Evolutionary conservation across 2,797 vertebrate genomes (phyloP).

Genomic region (Scleropages formosus): DNA sequence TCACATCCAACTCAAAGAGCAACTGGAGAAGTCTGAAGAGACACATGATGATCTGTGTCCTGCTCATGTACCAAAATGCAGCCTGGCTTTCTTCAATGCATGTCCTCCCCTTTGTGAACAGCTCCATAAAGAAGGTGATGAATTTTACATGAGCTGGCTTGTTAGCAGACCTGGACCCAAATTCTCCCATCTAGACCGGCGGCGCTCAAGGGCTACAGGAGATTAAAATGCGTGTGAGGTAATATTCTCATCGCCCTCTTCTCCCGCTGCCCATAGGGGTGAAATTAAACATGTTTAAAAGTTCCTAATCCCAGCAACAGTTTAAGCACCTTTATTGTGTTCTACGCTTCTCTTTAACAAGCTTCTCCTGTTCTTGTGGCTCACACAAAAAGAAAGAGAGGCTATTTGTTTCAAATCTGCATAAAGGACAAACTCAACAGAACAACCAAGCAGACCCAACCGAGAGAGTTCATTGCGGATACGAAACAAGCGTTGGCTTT

Average conservation of each 20-base stretch:
- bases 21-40: too few relatives aligned
- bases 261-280: slow-evolving; percentile 61
- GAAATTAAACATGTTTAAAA: slow-evolving; percentile 70
- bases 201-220: slow-evolving; percentile 54
- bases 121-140: slow-evolving; percentile 41
- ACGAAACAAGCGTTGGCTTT: slow-evolving; percentile 18
- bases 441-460: slow-evolving; percentile 37
- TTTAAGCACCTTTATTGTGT: slow-evolving; percentile 62
- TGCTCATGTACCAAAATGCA: too few relatives aligned
- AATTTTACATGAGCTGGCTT: slow-evolving; percentile 56
- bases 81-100: neutral
- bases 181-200: slow-evolving; percentile 39
- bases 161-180: slow-evolving; percentile 45
- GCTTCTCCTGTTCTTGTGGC: slow-evolving; percentile 66
- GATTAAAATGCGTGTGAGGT: slow-evolving; percentile 65
- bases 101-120: neutral
- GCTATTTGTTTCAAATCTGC: slow-evolving; percentile 51
- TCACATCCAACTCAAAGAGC: too few relatives aligned
- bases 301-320: slow-evolving; percentile 67
- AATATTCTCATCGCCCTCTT: slow-evolving; percentile 67
- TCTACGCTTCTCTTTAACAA: slow-evolving; percentile 30
- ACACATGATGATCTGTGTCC: too few relatives aligned
- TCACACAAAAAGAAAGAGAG: slow-evolving; percentile 56
- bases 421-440: slow-evolving; percentile 46
- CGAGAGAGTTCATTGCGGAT: slow-evolving; percentile 23